Conservation (phyloP, 2,888 invertebrate species). For the Eugnorisma glareosa region DNA sequence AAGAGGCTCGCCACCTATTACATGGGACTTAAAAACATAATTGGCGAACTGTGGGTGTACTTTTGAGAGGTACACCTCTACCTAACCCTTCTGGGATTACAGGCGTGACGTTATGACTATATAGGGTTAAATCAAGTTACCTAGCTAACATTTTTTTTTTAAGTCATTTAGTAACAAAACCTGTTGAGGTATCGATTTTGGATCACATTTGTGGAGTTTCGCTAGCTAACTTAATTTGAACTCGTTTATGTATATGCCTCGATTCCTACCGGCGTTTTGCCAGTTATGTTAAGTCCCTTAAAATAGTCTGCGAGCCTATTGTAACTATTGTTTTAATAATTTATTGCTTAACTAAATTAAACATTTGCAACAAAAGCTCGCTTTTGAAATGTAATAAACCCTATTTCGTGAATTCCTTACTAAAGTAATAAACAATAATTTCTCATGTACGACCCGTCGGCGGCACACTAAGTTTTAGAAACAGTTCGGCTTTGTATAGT, state of each 20-base stretch:
- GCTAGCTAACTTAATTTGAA: background rate
- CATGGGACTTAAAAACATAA: too few species aligned
- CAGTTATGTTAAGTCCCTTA: background rate
- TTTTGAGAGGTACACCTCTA: too few species aligned
- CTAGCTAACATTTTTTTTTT: background rate
- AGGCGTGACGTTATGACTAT: too few species aligned
- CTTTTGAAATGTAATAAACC: slow-evolving; percentile 87
- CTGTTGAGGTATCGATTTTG: background rate
- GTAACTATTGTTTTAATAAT: background rate
- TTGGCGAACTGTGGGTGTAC: too few species aligned
- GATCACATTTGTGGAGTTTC: background rate
- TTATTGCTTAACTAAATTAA: background rate
- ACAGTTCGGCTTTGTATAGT: background rate
- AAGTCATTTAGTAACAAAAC: background rate
- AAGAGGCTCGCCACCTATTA: too few species aligned
- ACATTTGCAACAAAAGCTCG: slow-evolving; percentile 80
- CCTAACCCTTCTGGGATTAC: too few species aligned
- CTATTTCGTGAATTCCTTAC: slow-evolving; percentile 65
- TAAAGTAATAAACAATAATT: slow-evolving; percentile 9
- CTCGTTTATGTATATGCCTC: too few species aligned
- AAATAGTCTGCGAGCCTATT: background rate
- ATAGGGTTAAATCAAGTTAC: background rate
- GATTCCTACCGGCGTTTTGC: too few species aligned
- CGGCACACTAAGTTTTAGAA: background rate
- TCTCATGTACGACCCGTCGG: background rate